Conservation (phyloP, 1,140 invertebrate genomes). For the Lethrus apterus region DNA sequence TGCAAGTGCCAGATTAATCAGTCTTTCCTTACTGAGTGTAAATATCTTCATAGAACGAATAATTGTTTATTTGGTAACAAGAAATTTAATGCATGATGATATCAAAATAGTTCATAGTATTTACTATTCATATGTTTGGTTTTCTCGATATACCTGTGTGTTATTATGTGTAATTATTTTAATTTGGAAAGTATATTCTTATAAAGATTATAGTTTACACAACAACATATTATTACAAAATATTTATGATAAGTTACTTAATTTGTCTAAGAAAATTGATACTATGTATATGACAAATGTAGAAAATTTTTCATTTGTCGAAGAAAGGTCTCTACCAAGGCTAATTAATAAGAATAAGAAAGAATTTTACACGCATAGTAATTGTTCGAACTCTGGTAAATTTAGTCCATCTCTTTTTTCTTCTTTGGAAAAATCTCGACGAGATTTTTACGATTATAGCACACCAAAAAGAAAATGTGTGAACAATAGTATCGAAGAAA, state of each 20-base stretch:
- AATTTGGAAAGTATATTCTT: slow-evolving; percentile 21
- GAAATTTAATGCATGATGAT: not conserved
- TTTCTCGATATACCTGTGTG: slow-evolving; percentile 28
- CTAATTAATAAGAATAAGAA: not conserved
- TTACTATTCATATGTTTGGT: slow-evolving; percentile 29
- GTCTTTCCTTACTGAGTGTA: slow-evolving; percentile 27
- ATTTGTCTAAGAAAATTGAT: slow-evolving; percentile 3
- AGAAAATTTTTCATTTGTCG: not conserved
- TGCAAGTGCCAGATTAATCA: slow-evolving; percentile 25
- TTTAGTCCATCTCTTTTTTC: not conserved
- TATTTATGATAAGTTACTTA: slow-evolving; percentile 14
- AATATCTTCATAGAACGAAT: slow-evolving; percentile 32
- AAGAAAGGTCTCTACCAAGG: not conserved
- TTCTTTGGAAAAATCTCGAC: no score
- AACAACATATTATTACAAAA: slow-evolving; percentile 22
- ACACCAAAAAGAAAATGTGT: slow-evolving; percentile 2
- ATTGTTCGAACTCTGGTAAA: not conserved
- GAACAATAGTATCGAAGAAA: not conserved
- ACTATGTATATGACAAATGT: not conserved
- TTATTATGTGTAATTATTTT: slow-evolving; percentile 22
- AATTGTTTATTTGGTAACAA: slow-evolving; percentile 17
- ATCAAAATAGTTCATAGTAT: slow-evolving; percentile 10
- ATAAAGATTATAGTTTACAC: slow-evolving; percentile 21
- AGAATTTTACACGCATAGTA: not conserved
- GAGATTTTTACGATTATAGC: no score